A percentile compares a stretch with the other conserved stretches of the same genome.
These are phyloP conservation scores for Oryzias woworae DNA, from an alignment of 2,113 vertebrate species.

Conservation along the genomic window DNA sequence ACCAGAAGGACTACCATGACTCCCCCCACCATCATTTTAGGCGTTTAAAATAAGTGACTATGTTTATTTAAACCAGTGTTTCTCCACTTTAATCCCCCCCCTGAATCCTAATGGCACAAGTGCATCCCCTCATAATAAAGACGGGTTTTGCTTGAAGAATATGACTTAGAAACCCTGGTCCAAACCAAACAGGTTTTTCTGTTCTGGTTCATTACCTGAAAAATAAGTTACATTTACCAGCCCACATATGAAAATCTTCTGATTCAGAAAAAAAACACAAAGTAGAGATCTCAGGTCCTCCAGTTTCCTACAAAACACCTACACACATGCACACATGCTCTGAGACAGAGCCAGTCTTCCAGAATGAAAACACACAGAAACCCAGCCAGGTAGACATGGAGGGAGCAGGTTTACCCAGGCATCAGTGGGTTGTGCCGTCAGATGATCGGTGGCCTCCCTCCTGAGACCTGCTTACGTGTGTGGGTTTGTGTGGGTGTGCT, in stretches of 20 bases:
- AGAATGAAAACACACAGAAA: conserved; percentile 12
- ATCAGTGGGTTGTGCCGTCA: conserved; percentile 51
- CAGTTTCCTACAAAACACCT: conserved; percentile 30
- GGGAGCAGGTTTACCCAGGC: conserved; percentile 53
- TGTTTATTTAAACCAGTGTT: too few relatives aligned
- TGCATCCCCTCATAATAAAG: too few relatives aligned
- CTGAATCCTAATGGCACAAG: too few relatives aligned
- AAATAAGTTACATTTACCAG: not conserved
- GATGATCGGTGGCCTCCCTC: conserved; percentile 47
- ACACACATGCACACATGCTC: conserved; percentile 11
- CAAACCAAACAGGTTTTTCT: too few relatives aligned
- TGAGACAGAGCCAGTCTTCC: conserved; percentile 23
- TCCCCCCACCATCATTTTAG: too few relatives aligned
- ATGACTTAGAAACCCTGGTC: too few relatives aligned
- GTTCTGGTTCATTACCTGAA: too few relatives aligned
- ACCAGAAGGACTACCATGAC: too few relatives aligned
- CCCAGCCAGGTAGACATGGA: conserved; percentile 30
- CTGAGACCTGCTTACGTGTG: conserved; percentile 9
- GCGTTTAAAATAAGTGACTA: too few relatives aligned
- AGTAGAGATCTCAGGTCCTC: conserved; percentile 33
- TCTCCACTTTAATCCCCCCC: too few relatives aligned
- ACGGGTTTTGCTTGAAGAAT: too few relatives aligned
- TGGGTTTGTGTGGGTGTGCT: conserved; percentile 9
- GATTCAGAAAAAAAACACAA: conserved; percentile 27
- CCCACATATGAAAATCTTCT: conserved; percentile 14